Evolutionary conservation across 2,888 invertebrate genomes (phyloP).

Genomic region (Machimus rusticus): DNA sequence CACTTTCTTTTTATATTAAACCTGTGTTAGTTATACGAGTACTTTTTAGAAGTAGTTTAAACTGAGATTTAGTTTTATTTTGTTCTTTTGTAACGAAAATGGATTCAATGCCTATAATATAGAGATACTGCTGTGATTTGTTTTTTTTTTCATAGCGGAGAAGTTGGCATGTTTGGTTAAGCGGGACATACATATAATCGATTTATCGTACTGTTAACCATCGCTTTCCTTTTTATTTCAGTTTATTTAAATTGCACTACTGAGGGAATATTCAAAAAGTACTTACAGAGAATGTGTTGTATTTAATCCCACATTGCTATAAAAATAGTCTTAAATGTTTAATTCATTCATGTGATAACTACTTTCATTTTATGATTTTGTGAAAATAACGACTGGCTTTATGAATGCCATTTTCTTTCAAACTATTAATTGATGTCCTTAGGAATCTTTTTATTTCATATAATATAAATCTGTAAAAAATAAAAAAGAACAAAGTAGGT

Average conservation of each 20-base stretch:
- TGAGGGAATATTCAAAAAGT: background rate
- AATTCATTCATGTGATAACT: background rate
- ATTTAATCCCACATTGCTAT: background rate
- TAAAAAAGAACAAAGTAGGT: background rate
- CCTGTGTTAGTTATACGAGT: background rate
- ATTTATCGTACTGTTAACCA: background rate
- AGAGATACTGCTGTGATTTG: constrained; percentile 12
- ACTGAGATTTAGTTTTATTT: background rate
- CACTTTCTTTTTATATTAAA: background rate
- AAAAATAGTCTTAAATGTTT: background rate
- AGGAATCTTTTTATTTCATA: background rate
- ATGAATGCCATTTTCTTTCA: background rate
- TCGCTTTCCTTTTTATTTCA: background rate
- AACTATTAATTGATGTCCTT: background rate
- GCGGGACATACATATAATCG: background rate
- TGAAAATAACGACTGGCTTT: background rate
- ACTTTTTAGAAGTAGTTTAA: background rate
- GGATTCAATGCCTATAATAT: background rate
- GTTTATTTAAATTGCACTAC: background rate
- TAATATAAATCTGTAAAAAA: background rate
- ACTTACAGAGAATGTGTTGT: background rate
- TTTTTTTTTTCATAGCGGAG: background rate
- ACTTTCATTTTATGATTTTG: background rate
- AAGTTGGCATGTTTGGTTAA: background rate
- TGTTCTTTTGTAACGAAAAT: background rate